Percentiles rank a stretch among this genome's conserved stretches.
Conservation (phyloP, 1,140 invertebrate species). For the Pseudomyrmex concolor region DNA sequence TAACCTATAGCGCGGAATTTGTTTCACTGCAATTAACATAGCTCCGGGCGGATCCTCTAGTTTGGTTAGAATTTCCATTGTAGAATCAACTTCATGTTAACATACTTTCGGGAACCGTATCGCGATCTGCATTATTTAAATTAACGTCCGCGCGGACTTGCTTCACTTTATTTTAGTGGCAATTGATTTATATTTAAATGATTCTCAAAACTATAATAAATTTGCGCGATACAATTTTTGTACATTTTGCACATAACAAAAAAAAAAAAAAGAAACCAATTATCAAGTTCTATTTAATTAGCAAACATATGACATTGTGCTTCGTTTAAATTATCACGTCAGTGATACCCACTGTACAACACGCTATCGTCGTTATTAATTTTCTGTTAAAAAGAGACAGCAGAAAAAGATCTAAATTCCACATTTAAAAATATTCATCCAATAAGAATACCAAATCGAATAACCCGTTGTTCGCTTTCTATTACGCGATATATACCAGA, state of each 20-base stretch:
- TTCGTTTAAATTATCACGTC: neutral
- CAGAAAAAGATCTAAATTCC: neutral
- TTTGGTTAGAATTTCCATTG: neutral
- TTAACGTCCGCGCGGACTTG: neutral
- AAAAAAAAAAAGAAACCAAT: no score
- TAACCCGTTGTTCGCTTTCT: neutral
- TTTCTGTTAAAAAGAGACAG: slow-evolving; percentile 3
- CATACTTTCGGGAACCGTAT: neutral
- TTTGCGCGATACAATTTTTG: no score
- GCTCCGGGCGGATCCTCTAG: slow-evolving; percentile 4
- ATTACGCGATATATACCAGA: slow-evolving; percentile 16
- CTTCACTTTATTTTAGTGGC: neutral
- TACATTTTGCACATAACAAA: no score
- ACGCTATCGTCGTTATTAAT: neutral
- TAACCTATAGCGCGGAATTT: neutral
- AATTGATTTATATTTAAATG: neutral
- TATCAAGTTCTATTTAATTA: no score
- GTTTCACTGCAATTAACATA: slow-evolving; percentile 24
- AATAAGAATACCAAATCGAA: slow-evolving; percentile 14
- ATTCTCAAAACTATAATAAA: no score
- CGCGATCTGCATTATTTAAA: slow-evolving; percentile 10
- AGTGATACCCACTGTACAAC: neutral
- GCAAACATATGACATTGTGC: no score
- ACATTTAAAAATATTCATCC: neutral
- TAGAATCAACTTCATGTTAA: slow-evolving; percentile 16